Evolutionary conservation across 1,140 invertebrate genomes (phyloP).

Genomic region (Drosophila tsacasi): DNA sequence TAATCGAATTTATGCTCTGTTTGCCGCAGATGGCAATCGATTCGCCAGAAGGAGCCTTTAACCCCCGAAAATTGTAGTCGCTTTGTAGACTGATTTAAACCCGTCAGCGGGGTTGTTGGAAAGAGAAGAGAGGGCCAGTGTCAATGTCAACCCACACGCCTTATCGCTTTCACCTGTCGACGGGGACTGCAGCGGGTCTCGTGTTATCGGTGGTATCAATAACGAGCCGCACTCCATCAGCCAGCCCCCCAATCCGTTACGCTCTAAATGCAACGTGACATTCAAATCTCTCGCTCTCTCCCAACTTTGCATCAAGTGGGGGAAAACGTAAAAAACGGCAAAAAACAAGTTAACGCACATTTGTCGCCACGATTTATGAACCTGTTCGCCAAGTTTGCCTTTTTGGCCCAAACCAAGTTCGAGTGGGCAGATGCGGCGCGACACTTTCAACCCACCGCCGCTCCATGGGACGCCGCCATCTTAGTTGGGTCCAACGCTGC

Average conservation of each 20-base stretch:
- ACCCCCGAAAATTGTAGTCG: not conserved
- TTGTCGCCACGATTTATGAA: slow-evolving; percentile 71
- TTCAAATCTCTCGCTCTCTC: slow-evolving; percentile 63
- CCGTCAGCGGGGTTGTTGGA: not conserved
- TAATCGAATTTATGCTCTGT: slow-evolving; percentile 65
- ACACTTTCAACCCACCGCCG: slow-evolving; percentile 31
- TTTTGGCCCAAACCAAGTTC: slow-evolving; percentile 48
- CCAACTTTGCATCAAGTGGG: slow-evolving; percentile 28
- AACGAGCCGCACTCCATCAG: slow-evolving; percentile 14
- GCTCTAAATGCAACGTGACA: slow-evolving; percentile 68
- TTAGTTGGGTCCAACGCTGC: slow-evolving; percentile 52
- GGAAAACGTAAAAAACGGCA: slow-evolving; percentile 8
- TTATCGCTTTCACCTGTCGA: slow-evolving; percentile 58
- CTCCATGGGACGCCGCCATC: slow-evolving; percentile 48
- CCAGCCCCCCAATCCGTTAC: slow-evolving; percentile 35
- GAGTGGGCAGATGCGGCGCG: slow-evolving; percentile 57
- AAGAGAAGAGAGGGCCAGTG: slow-evolving; percentile 1
- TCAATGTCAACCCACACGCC: slow-evolving; percentile 20
- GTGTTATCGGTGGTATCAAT: slow-evolving; percentile 58
- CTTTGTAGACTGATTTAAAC: not conserved
- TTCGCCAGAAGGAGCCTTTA: slow-evolving; percentile 2
- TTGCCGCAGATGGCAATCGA: slow-evolving; percentile 20
- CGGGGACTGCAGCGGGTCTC: slow-evolving; percentile 1
- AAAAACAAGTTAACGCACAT: slow-evolving; percentile 44
- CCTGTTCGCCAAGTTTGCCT: slow-evolving; percentile 66